A percentile compares a stretch with the other conserved stretches of the same genome.
These are phyloP conservation scores for Pharmacophagus antenor DNA, from an alignment of 2,888 invertebrate species.

Conservation along the genomic window DNA sequence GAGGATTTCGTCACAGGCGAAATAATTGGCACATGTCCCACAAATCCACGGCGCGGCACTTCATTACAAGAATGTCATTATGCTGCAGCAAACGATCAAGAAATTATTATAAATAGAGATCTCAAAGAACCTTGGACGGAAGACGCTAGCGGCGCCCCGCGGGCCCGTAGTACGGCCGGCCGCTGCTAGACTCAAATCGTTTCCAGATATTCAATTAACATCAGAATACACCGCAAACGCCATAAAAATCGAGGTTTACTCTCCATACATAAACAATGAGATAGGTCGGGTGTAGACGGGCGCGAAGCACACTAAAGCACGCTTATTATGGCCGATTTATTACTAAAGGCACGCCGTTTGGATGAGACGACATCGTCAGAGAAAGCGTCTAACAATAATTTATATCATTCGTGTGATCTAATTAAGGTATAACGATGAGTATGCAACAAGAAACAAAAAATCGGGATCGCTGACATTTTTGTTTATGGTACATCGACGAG, in stretches of 20 bases:
- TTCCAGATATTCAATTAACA: constrained; percentile 63
- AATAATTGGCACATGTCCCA: constrained; percentile 79
- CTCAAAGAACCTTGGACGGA: constrained; percentile 67
- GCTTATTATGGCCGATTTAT: constrained; percentile 76
- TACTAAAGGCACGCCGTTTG: constrained; percentile 57
- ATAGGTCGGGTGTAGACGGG: constrained; percentile 77
- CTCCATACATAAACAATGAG: constrained; percentile 82
- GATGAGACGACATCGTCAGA: constrained; percentile 52
- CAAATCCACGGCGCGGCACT: constrained; percentile 71
- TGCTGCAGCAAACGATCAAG: constrained; percentile 72
- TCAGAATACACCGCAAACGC: constrained; percentile 60
- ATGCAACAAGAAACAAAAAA: constrained; percentile 80
- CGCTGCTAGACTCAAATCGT: constrained; percentile 46
- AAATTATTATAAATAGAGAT: constrained; percentile 78
- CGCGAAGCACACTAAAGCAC: constrained; percentile 74
- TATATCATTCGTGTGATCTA: constrained; percentile 78
- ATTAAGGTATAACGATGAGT: constrained; percentile 75
- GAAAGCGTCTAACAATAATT: constrained; percentile 73
- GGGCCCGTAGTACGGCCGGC: constrained; percentile 46
- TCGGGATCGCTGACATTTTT: constrained; percentile 82
- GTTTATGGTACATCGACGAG: constrained; percentile 79
- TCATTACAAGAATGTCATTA: constrained; percentile 79
- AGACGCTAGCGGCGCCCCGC: constrained; percentile 56
- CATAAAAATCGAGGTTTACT: constrained; percentile 76
- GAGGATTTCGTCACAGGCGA: constrained; percentile 65